phyloP scores from a whole-genome alignment of 1,140 invertebrate species.

The Papilio glaucus region DNA sequence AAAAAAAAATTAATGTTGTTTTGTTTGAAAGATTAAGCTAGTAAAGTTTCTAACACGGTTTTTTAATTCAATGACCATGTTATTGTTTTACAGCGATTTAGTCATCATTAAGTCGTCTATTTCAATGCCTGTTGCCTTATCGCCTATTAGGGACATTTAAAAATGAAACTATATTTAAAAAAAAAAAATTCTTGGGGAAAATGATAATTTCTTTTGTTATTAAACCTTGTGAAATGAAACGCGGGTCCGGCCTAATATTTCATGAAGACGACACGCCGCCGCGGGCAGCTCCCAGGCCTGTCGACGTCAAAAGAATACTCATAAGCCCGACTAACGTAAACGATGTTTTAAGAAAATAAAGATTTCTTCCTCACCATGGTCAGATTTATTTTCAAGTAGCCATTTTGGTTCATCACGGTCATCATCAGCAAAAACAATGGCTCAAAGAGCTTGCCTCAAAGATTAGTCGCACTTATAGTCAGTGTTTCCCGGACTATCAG shows the following conservation, averaged over 20 bases:
- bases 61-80: too few relatives aligned
- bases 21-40: too few relatives aligned
- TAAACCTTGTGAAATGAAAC: conserved; percentile 15
- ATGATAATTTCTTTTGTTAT: conserved; percentile 13
- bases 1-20: too few relatives aligned
- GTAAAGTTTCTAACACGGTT: too few relatives aligned
- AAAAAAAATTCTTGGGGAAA: not conserved
- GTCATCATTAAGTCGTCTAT: too few relatives aligned
- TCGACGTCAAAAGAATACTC: not conserved
- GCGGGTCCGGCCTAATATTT: conserved; percentile 20
- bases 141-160: not conserved
- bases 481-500: too few relatives aligned
- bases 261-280: conserved; percentile 15
- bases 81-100: too few relatives aligned
- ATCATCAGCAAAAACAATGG: not conserved
- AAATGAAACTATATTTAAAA: not conserved
- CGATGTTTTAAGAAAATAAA: conserved; percentile 13
- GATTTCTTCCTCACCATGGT: not conserved
- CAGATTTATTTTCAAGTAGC: not conserved
- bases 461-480: too few relatives aligned
- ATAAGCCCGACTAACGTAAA: conserved; percentile 9
- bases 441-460: too few relatives aligned
- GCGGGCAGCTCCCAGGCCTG: not conserved
- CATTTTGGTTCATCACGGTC: not conserved
- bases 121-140: too few relatives aligned